Evolutionary conservation across 23 tunicate species (phyloP), one percentile per base, ranked within the genome.

Genomic region (Corella eumyota): DNA sequence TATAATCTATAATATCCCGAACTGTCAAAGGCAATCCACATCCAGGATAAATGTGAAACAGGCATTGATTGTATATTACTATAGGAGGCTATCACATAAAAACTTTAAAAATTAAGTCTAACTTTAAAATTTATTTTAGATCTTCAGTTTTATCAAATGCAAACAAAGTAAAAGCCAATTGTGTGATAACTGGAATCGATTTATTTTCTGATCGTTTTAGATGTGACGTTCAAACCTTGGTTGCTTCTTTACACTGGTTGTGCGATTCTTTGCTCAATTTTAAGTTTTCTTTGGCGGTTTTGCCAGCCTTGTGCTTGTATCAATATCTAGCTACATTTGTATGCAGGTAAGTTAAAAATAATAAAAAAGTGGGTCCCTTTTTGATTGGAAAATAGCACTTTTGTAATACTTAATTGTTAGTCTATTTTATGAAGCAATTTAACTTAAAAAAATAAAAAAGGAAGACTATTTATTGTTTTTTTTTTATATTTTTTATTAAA

Each of bases 271-370:
- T 88, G 50, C 76, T 88, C 24, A 61, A 50, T n/a, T 26, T 69
- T 37, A 68, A 73, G 44, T 79, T 63, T 37, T 44, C 35, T 35
- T 32, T 88, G 38, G 70, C 77, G 5, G 81, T 77, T 1, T 40
- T 88, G 3, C 96, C 96, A 36, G 57, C 62, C 21, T 51, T 73
- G 21, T 49, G 45, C 25, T 50, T 88, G 23, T 88, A 88, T 45
- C 96, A 88, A 46, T 88, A 79, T 48, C 56, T 88, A 9, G 88
- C 96, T 2, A 88, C 96, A 9, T 88, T 88, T 49, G 64, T 79
- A 19, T 75, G 83, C 72, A 70, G 77, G 88, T 70, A 54, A 34
- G 60, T n/a, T n/a, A n/a, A n/a, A n/a, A n/a, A n/a, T n/a, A n/a
- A n/a, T 21, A 44, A 17, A n/a, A n/a, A n/a, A n/a, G n/a, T n/a